Evolutionary conservation across 2,113 vertebrate species (phyloP).

Genomic region (Ophthalmolycus amberensis): DNA sequence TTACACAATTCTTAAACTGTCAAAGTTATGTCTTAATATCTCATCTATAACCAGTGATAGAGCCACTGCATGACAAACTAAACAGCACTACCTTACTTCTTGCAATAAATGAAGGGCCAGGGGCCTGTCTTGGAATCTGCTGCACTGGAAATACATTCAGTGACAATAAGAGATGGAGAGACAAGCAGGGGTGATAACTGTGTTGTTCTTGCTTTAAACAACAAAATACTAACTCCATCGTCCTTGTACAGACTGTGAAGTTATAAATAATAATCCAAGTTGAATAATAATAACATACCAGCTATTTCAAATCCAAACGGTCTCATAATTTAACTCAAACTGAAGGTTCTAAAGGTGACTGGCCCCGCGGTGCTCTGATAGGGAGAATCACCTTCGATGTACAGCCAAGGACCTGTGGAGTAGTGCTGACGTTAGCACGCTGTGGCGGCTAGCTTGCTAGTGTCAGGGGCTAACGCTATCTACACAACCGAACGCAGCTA

Average conservation of each 20-base stretch:
- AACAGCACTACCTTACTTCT: neutral
- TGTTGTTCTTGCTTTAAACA: neutral
- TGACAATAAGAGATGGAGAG: neutral
- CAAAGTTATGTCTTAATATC: neutral
- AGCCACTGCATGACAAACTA: neutral
- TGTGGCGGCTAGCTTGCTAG: slow-evolving; percentile 9
- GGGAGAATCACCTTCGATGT: too few relatives aligned
- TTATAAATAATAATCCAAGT: neutral
- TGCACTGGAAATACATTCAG: neutral
- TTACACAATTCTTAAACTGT: neutral
- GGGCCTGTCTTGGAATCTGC: neutral
- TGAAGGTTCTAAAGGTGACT: neutral
- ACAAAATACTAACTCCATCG: neutral
- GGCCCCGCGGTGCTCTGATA: neutral
- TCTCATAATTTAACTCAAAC: neutral
- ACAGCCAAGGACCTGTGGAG: neutral
- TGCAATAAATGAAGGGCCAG: neutral
- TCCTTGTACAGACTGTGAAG: neutral
- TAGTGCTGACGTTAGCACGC: slow-evolving; percentile 36
- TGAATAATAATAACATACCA: neutral
- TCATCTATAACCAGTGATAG: neutral
- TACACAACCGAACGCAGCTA: neutral
- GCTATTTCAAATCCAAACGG: neutral
- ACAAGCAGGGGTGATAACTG: neutral
- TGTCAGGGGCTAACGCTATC: neutral